Conservation (phyloP, 2,888 invertebrate species). For the Polydrusus pterygomalis region DNA sequence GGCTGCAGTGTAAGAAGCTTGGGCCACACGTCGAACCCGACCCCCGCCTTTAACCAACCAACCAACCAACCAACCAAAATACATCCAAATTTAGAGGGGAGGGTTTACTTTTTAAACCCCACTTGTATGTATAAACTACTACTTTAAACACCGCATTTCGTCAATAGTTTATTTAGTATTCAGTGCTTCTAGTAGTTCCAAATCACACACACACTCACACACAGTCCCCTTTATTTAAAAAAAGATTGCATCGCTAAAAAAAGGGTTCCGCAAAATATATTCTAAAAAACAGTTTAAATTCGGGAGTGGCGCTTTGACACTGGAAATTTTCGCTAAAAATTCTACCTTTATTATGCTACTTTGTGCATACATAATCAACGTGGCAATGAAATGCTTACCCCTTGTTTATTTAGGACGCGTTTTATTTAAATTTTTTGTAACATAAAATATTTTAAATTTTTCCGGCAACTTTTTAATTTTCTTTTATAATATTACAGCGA, state of each 20-base stretch:
- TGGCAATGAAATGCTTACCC: not conserved
- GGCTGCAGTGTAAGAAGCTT: no score
- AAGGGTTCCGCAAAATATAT: not conserved
- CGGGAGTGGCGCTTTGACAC: not conserved
- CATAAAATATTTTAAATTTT: not conserved
- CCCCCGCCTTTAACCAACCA: no score
- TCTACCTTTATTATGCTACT: constrained; percentile 9
- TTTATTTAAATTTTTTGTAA: constrained; percentile 3
- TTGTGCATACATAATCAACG: constrained; percentile 17
- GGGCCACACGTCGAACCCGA: no score
- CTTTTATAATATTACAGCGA: not conserved
- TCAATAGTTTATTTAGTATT: not conserved
- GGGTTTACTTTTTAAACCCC: no score
- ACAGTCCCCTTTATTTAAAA: not conserved
- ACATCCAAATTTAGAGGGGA: no score
- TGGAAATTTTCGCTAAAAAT: constrained; percentile 7
- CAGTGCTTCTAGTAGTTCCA: not conserved
- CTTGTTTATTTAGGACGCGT: constrained; percentile 12
- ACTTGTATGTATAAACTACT: no score
- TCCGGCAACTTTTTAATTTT: not conserved
- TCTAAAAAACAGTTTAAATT: constrained; percentile 14
- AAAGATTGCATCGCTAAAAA: constrained; percentile 1
- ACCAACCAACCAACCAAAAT: no score
- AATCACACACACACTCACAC: not conserved
- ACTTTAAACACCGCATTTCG: not conserved